Evolutionary conservation across 2,113 vertebrate genomes (phyloP), one percentile per base, ranked within the genome.

Genomic region (Semnornis frantzii): DNA sequence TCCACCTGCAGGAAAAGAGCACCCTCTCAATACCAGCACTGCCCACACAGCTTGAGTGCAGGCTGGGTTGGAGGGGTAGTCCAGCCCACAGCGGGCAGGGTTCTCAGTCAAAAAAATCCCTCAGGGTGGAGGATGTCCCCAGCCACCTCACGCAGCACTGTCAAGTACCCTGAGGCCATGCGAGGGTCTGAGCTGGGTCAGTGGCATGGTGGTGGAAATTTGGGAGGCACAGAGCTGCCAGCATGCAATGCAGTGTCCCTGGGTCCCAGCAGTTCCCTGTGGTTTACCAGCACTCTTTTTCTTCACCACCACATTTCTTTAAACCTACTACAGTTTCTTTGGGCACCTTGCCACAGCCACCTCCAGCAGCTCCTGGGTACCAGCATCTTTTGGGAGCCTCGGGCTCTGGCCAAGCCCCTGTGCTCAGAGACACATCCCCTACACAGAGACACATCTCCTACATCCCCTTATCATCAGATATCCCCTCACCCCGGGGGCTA

Each of bases 311-410:
- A 54, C n/a, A 6, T 31, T 42, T 63, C 54, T 82, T 58, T 48
- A 74, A 11, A 42, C 10, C 46, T 44, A 10, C 52, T 50, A 4
- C 2, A 2, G 70, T 31, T 77, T 23, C 54, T 64, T 25, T 2
- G 1, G 46, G 19, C 7, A 2, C 14, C 8, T 28, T 58, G 39
- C 13, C 31, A 31, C 71, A 34, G 33, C 28, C 15, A 12, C 13
- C 5, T 14, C 27, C 1, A 3, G 55, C 37, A 65, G 11, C 8
- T 70, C 33, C 25, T 0, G 0, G 4, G 2, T 31, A 5, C 33
- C 2, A 0, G 33, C 4, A 33, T 3, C 39, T 48, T 70, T 37
- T 0, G 2, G 64, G 33, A 15, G 25, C 21, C 30, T 34, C 48
- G 31, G 65, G 16, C 66, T 77, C 70, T 3, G 2, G 46, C 39